phyloP scores from a whole-genome alignment of 2,888 invertebrate species.

The Cephus sareptanus region DNA sequence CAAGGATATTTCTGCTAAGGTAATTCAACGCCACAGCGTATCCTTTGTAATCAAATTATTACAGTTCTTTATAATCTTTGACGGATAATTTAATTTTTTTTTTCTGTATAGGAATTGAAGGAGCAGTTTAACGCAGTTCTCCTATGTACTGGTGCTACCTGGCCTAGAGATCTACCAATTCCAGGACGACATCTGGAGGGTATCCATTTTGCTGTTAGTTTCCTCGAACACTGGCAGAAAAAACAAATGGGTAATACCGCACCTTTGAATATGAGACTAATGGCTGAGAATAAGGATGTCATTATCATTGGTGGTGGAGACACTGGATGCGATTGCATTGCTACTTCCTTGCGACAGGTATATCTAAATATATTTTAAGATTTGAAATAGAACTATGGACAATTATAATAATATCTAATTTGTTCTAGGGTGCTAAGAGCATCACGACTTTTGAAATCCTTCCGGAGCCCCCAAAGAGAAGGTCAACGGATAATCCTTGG shows the following conservation, averaged over 20 bases:
- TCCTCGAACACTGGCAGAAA: conserved; percentile 96
- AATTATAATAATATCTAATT: neutral
- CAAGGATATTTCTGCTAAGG: conserved; percentile 85
- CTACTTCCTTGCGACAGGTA: conserved; percentile 88
- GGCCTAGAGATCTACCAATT: conserved; percentile 92
- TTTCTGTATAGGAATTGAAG: conserved; percentile 44
- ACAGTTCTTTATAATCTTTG: neutral
- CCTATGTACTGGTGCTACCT: conserved; percentile 93
- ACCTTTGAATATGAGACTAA: conserved; percentile 68
- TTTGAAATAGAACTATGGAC: neutral
- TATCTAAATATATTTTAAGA: conserved; percentile 13
- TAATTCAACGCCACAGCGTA: conserved; percentile 28
- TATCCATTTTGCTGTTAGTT: conserved; percentile 98
- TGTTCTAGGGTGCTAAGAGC: conserved; percentile 83
- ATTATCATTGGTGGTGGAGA: conserved; percentile 91
- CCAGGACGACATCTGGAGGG: conserved; percentile 90
- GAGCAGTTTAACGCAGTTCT: conserved; percentile 80
- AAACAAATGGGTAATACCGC: conserved; percentile 81
- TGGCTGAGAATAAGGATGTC: conserved; percentile 94
- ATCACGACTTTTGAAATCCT: conserved; percentile 98
- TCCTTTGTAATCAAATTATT: neutral
- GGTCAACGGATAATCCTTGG: conserved; percentile 96
- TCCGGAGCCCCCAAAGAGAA: conserved; percentile 85
- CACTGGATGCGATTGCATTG: conserved; percentile 97
- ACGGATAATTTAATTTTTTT: neutral